These are phyloP conservation scores for Ceuthmochares aereus DNA, from an alignment of 2,113 vertebrate species.

Conservation along the genomic window DNA sequence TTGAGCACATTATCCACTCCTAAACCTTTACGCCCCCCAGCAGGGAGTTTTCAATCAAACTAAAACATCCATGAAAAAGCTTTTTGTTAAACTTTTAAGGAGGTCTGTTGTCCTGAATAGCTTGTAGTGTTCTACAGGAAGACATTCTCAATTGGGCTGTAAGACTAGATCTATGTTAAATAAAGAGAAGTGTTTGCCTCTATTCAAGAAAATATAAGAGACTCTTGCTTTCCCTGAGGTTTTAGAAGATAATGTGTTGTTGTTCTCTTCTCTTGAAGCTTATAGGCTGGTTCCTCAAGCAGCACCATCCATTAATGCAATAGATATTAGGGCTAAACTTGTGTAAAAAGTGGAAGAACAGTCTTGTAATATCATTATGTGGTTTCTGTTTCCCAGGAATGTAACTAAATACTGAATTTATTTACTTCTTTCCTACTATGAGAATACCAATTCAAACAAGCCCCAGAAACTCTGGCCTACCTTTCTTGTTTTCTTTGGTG, in stretches of 20 bases:
- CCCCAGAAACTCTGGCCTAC: background rate
- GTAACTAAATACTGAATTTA: background rate
- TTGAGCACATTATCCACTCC: background rate
- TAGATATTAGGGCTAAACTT: background rate
- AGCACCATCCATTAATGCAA: background rate
- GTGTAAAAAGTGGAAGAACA: background rate
- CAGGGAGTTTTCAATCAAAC: background rate
- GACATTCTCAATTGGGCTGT: background rate
- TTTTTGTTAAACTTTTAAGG: slow-evolving; percentile 35
- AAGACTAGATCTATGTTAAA: background rate
- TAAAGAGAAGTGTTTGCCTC: background rate
- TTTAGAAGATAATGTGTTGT: background rate
- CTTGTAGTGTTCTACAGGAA: background rate
- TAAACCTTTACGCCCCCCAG: background rate
- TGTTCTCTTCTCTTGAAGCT: background rate
- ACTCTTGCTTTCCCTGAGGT: background rate
- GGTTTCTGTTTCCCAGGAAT: background rate
- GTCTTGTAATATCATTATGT: background rate
- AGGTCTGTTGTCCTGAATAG: background rate
- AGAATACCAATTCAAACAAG: background rate
- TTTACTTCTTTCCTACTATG: background rate
- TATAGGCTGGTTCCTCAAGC: background rate
- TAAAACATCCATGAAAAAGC: background rate
- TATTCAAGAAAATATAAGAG: background rate
- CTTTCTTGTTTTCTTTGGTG: background rate